These are phyloP conservation scores for Lycaon pictus DNA, from an alignment of 2,113 vertebrate species.

Conservation along the genomic window DNA sequence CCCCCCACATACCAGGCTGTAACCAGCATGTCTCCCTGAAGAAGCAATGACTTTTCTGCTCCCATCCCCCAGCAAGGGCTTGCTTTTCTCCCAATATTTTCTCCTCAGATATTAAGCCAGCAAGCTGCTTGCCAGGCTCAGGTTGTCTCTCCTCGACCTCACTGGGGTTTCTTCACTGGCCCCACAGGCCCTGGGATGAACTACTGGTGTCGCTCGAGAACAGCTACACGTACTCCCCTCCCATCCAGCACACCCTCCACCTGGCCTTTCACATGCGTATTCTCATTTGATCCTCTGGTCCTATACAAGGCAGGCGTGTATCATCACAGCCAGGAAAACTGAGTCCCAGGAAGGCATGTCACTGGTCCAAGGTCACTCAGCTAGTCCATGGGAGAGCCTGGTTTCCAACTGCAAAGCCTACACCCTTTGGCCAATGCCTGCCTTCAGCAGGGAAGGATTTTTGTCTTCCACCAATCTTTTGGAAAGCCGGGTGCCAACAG, in stretches of 20 bases:
- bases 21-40: neutral
- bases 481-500: neutral
- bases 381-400: neutral
- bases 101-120: neutral
- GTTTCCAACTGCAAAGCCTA: neutral
- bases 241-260: neutral
- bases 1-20: neutral
- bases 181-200: neutral
- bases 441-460: neutral
- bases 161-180: neutral
- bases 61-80: neutral
- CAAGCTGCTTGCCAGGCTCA: neutral
- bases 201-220: neutral
- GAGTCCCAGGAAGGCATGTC: neutral
- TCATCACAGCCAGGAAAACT: neutral
- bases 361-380: neutral
- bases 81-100: conserved; percentile 41
- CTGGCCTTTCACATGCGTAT: neutral
- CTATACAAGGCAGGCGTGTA: neutral
- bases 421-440: neutral
- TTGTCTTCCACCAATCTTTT: neutral
- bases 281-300: neutral
- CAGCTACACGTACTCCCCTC: neutral
- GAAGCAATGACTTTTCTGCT: neutral
- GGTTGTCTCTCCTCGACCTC: neutral